These are phyloP conservation scores for Nettapus auritus DNA, from an alignment of 2,113 vertebrate genomes.

Conservation along the genomic window DNA sequence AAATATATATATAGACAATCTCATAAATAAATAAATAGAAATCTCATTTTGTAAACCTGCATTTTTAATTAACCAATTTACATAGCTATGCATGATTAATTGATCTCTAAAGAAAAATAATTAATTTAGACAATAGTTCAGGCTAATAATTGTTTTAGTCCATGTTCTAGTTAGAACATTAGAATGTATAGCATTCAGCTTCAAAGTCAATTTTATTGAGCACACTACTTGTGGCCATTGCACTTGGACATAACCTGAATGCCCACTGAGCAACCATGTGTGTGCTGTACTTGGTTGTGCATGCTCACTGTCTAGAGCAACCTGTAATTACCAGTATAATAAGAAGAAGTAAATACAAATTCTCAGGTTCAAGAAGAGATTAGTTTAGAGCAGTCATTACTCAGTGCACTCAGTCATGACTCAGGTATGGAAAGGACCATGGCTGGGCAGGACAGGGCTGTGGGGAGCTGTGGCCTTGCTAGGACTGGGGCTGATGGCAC, in stretches of 20 bases:
- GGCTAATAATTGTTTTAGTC: neutral
- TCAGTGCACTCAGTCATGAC: neutral
- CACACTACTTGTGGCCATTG: neutral
- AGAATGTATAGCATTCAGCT: neutral
- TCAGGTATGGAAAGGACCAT: too few relatives aligned
- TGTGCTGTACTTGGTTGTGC: rapidly evolving
- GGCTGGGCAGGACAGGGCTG: neutral
- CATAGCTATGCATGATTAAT: neutral
- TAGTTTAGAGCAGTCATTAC: neutral
- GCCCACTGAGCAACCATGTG: neutral
- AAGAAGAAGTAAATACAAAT: neutral
- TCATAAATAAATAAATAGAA: too few relatives aligned
- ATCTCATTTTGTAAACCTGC: neutral
- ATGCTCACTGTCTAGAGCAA: neutral
- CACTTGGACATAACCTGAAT: neutral
- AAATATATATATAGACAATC: neutral
- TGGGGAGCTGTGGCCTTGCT: neutral
- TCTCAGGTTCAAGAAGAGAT: neutral
- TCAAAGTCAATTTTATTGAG: neutral
- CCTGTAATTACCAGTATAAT: neutral
- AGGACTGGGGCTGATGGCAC: neutral
- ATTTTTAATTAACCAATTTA: neutral
- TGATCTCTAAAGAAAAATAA: neutral
- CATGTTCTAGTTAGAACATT: neutral
- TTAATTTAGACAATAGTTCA: neutral